Conservation (phyloP, 2,113 vertebrate species). For the Colinus virginianus region DNA sequence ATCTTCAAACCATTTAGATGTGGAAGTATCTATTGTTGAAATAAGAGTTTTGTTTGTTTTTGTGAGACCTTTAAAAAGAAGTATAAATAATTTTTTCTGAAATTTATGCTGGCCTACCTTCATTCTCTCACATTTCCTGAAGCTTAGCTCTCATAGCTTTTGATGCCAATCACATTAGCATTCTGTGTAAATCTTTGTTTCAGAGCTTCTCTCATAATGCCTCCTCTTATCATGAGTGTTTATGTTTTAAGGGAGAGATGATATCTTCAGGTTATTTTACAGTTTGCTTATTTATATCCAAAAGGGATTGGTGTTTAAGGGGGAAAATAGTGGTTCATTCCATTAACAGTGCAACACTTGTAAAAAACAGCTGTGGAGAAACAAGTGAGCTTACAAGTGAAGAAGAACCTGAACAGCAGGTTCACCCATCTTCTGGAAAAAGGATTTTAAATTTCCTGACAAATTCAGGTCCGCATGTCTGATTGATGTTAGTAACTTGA, state of each 20-base stretch:
- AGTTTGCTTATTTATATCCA: not conserved
- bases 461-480: not conserved
- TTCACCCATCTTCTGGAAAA: not conserved
- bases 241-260: not conserved
- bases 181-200: not conserved
- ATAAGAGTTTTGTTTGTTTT: not conserved
- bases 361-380: not conserved
- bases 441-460: not conserved
- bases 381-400: not conserved
- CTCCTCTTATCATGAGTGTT: not conserved
- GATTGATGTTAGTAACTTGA: not conserved
- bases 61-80: not conserved
- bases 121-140: not conserved
- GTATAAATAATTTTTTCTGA: slow-evolving; percentile 12
- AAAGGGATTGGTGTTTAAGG: not conserved
- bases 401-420: not conserved
- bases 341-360: not conserved
- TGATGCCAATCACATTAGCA: not conserved
- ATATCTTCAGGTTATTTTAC: not conserved
- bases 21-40: not conserved
- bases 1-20: not conserved
- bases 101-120: slow-evolving; percentile 12
- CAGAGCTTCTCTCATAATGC: not conserved
- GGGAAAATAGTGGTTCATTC: not conserved
- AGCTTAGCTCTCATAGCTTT: not conserved